Conservation (phyloP, 2,113 vertebrate species). For the Terrapene triunguis region DNA sequence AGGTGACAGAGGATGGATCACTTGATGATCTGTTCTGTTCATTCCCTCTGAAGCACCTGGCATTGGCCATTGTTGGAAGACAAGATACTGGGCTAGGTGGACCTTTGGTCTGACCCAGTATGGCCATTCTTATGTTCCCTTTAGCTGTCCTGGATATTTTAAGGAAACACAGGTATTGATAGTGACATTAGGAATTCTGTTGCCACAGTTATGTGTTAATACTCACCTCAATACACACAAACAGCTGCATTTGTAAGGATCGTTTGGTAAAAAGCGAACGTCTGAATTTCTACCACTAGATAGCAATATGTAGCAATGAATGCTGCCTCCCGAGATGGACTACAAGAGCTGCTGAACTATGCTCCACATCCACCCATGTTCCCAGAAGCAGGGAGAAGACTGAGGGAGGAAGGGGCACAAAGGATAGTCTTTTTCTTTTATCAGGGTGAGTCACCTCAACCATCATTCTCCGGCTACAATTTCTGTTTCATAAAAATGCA, state of each 20-base stretch:
- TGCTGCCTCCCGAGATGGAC: background rate
- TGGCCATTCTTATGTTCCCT: background rate
- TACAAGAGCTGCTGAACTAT: accelerated
- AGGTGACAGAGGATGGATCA: too few relatives aligned
- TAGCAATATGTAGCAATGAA: conserved; percentile 50
- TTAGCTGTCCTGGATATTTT: background rate
- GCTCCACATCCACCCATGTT: accelerated
- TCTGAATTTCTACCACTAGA: conserved; percentile 53
- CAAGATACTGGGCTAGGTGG: too few relatives aligned
- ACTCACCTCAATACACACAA: background rate
- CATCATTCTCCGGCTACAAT: accelerated
- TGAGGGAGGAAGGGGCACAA: background rate
- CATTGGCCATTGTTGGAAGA: too few relatives aligned
- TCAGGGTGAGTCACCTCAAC: background rate
- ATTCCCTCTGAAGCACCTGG: too few relatives aligned
- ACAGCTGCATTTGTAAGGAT: background rate
- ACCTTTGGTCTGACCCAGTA: too few relatives aligned
- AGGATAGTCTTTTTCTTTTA: background rate
- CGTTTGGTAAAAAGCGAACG: accelerated
- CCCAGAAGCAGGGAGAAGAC: background rate
- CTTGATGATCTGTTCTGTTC: too few relatives aligned
- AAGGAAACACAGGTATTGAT: background rate
- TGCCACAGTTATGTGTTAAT: background rate
- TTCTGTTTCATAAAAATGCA: background rate
- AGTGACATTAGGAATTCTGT: background rate